These are phyloP conservation scores for Eurytoma adleriae DNA, from an alignment of 2,888 invertebrate species.

Conservation along the genomic window DNA sequence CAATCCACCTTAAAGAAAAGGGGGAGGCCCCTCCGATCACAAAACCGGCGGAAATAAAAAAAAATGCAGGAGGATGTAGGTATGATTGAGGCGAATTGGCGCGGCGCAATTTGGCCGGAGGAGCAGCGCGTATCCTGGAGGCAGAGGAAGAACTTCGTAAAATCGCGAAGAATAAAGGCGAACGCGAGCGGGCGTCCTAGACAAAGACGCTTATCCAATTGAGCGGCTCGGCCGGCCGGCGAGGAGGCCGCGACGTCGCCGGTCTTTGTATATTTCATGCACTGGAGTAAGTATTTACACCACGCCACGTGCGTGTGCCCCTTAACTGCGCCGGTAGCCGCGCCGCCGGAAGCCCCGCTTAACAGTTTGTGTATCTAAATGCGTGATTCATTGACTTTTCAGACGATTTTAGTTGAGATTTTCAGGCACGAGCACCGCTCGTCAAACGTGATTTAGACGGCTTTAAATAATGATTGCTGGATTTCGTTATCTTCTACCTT, in stretches of 20 bases:
- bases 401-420: neutral
- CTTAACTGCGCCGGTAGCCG: neutral
- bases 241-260: slow-evolving; percentile 13
- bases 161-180: neutral
- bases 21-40: no score
- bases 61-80: slow-evolving; percentile 30
- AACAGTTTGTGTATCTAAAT: neutral
- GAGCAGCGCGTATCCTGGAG: slow-evolving; percentile 25
- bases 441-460: no score
- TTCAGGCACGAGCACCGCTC: neutral
- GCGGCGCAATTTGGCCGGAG: neutral
- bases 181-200: slow-evolving; percentile 55
- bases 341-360: neutral
- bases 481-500: no score
- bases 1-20: no score
- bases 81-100: slow-evolving; percentile 27
- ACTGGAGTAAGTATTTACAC: neutral
- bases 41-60: slow-evolving; percentile 39
- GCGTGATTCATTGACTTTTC: slow-evolving; percentile 1
- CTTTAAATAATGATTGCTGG: no score
- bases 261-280: neutral
- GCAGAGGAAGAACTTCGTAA: slow-evolving; percentile 48
- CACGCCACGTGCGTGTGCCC: neutral
- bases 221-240: neutral
- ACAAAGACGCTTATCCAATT: slow-evolving; percentile 58